Base-by-base conservation (phyloP, 2,888 invertebrate species). In the Zeuzera pyrina region DNA sequence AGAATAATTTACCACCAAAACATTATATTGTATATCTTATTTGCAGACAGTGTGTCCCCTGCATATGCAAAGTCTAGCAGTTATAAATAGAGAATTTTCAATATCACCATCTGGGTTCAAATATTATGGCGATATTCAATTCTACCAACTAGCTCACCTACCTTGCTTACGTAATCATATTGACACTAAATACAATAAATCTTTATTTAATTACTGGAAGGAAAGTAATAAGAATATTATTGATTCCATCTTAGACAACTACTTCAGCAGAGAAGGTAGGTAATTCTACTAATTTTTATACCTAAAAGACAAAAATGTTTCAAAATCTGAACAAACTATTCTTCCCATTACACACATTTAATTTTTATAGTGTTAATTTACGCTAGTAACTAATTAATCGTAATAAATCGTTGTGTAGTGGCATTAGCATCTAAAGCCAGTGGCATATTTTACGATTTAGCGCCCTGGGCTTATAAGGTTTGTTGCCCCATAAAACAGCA, bases 261-360 rank as follows among this genome's bases (percentile, higher is more conserved):
- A 90, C 58, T 71, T 83, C 11, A 62, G 66, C 22, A 83, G 89
- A 70, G 87, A 88, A 61, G 76, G 90, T 90, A 79, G 44, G 36
- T 8, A 15, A 22, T 26, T 14, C 26, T 10, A 31, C n/a, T n/a
- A n/a, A n/a, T n/a, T n/a, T n/a, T n/a, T n/a, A n/a, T n/a, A n/a
- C n/a, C n/a, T n/a, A n/a, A n/a, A n/a, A n/a, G n/a, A n/a, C n/a
- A n/a, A n/a, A n/a, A n/a, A n/a, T n/a, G n/a, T n/a, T n/a, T n/a
- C n/a, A n/a, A n/a, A n/a, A n/a, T n/a, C n/a, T n/a, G n/a, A n/a
- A n/a, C n/a, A n/a, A n/a, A n/a, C n/a, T n/a, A n/a, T n/a, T n/a
- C n/a, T n/a, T n/a, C n/a, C n/a, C n/a, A n/a, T n/a, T n/a, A n/a
- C n/a, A n/a, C n/a, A n/a, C n/a, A n/a, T n/a, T n/a, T n/a, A n/a